Conservation (phyloP, 2,797 vertebrate genomes). For the Xiphorhynchus erythropygius region DNA sequence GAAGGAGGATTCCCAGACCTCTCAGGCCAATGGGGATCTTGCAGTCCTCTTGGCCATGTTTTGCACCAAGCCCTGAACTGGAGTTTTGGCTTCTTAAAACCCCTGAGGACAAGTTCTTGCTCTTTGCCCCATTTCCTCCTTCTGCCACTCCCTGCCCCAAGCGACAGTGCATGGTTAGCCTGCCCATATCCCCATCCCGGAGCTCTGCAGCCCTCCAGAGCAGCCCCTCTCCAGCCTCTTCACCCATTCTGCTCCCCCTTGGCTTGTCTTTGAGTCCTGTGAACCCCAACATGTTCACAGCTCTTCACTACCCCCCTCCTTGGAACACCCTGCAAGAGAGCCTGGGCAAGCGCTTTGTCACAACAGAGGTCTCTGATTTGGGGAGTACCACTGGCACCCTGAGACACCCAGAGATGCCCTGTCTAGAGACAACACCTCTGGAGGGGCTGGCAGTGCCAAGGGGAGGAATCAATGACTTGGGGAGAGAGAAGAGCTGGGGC, state of each 20-base stretch:
- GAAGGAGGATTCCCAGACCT: background rate
- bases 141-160: background rate
- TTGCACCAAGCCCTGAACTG: background rate
- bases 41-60: background rate
- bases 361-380: background rate
- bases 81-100: background rate
- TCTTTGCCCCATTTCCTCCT: background rate
- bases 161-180: background rate
- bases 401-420: background rate
- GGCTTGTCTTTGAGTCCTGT: background rate
- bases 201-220: background rate
- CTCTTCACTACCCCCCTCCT: background rate
- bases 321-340: rapidly evolving
- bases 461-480: rapidly evolving
- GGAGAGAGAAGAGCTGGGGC: background rate
- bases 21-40: background rate
- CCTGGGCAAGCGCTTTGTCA: background rate
- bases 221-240: background rate
- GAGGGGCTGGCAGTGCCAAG: background rate
- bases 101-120: background rate
- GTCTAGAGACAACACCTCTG: background rate
- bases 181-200: rapidly evolving
- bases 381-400: background rate
- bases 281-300: background rate
- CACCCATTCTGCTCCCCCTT: background rate